Evolutionary conservation across 2,797 vertebrate species (phyloP).

Genomic region (Hypotaenidia philippensis): DNA sequence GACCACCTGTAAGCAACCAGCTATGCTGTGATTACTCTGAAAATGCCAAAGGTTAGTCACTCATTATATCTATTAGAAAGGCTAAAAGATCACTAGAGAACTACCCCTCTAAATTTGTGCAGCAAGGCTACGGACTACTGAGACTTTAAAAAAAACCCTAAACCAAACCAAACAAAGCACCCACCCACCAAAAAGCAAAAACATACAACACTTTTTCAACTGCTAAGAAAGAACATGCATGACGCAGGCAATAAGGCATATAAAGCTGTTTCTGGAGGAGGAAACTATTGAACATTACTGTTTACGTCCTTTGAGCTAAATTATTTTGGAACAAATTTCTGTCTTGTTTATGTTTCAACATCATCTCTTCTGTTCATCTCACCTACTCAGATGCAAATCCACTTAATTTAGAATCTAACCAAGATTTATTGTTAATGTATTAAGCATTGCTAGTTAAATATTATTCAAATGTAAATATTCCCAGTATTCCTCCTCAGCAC

Average conservation of each 20-base stretch:
- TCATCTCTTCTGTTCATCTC: constrained; percentile 67
- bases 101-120: background rate
- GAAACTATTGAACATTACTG: constrained; percentile 35
- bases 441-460: constrained; percentile 64
- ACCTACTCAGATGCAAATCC: constrained; percentile 70
- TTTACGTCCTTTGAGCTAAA: constrained; percentile 40
- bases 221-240: background rate
- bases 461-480: constrained; percentile 71
- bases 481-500: constrained; percentile 7
- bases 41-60: background rate
- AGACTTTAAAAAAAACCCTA: background rate
- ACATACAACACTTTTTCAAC: background rate
- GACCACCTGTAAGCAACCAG: constrained; percentile 11
- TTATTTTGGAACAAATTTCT: constrained; percentile 55
- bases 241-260: background rate
- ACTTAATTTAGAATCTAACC: constrained; percentile 67
- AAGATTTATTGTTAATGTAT: constrained; percentile 71
- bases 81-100: background rate
- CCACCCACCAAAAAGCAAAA: too few relatives aligned
- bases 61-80: background rate
- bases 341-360: constrained; percentile 64
- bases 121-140: background rate
- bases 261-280: constrained; percentile 28
- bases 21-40: background rate
- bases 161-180: too few relatives aligned